Evolutionary conservation across 2,888 invertebrate species (phyloP).

Genomic region (Crioceris asparagi): DNA sequence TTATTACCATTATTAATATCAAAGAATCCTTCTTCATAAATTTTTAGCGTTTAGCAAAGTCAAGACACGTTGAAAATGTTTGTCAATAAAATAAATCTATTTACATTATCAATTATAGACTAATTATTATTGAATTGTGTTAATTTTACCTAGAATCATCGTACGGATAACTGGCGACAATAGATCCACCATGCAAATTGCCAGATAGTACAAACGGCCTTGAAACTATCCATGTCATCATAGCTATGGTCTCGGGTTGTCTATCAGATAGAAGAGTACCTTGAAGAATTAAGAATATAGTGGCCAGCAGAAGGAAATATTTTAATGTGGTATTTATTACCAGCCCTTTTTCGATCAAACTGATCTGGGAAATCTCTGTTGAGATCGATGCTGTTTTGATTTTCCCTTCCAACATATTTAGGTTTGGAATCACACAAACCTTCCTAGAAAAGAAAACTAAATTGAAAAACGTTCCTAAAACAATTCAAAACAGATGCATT

Average conservation of each 20-base stretch:
- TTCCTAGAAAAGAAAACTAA: constrained; percentile 46
- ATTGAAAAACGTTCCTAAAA: constrained; percentile 6
- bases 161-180: constrained; percentile 96
- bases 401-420: constrained; percentile 63
- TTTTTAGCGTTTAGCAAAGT: too few species aligned
- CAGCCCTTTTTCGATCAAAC: constrained; percentile 41
- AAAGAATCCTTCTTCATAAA: too few species aligned
- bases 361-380: constrained; percentile 93
- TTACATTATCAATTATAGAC: too few species aligned
- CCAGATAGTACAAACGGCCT: constrained; percentile 88
- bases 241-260: constrained; percentile 79
- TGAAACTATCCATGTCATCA: constrained; percentile 80
- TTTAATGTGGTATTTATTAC: constrained; percentile 13
- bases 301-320: constrained; percentile 2
- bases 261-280: constrained; percentile 47
- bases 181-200: constrained; percentile 91
- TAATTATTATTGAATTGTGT: too few species aligned
- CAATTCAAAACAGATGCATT: too few species aligned
- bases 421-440: constrained; percentile 64
- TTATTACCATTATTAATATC: too few species aligned
- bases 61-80: too few species aligned
- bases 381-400: constrained; percentile 71
- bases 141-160: constrained; percentile 80
- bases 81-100: too few species aligned
- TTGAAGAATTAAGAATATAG: constrained; percentile 5